Percentiles rank a stretch among this genome's conserved stretches.
phyloP scores from a whole-genome alignment of 2,888 invertebrate genomes.

The Drepanosiphum platanoidis region DNA sequence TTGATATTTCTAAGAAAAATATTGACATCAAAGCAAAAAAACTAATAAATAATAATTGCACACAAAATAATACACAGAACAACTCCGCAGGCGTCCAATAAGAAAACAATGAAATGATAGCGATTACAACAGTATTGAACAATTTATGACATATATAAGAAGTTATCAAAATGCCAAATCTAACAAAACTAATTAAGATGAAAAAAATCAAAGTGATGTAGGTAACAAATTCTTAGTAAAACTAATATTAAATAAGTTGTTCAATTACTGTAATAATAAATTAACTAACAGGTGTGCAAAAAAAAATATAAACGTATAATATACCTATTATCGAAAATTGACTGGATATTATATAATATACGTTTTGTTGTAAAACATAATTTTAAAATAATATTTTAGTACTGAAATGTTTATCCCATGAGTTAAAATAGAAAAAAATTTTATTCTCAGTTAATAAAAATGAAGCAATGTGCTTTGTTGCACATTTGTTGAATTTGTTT shows the following conservation, averaged over 20 bases:
- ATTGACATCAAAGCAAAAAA: background rate
- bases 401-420: too few relatives aligned
- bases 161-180: conserved; percentile 37
- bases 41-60: background rate
- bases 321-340: background rate
- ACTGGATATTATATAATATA: too few relatives aligned
- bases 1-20: conserved; percentile 17
- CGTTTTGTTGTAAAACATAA: too few relatives aligned
- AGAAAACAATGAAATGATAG: conserved; percentile 21
- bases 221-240: conserved; percentile 35
- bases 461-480: too few relatives aligned
- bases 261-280: background rate
- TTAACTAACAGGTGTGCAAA: background rate
- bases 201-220: background rate
- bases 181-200: conserved; percentile 38
- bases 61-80: background rate
- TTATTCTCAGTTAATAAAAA: too few relatives aligned
- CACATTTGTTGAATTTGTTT: too few relatives aligned
- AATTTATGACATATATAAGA: background rate
- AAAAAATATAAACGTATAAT: background rate
- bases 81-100: conserved; percentile 18
- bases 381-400: too few relatives aligned
- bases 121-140: background rate
- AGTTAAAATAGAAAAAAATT: too few relatives aligned
- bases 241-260: conserved; percentile 24